Percentiles rank a stretch among this genome's conserved stretches.
phyloP scores from a whole-genome alignment of 2,113 vertebrate genomes.

The Fulmarus glacialis region DNA sequence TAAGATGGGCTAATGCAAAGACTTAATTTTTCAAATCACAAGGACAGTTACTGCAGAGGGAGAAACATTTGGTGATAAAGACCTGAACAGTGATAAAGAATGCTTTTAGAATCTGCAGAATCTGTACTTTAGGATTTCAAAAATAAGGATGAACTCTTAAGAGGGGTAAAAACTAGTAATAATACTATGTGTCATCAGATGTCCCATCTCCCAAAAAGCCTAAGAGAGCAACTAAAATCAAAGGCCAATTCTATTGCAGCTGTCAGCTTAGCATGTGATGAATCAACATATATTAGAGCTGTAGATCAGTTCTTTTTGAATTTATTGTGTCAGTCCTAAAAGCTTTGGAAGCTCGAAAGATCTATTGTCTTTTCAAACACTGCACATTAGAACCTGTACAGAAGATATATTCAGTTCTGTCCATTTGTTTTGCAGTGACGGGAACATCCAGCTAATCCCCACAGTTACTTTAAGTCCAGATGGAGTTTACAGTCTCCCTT shows the following conservation, averaged over 20 bases:
- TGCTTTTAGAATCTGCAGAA: neutral
- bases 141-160: neutral
- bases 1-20: neutral
- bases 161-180: neutral
- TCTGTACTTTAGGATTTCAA: neutral
- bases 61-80: neutral
- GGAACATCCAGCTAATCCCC: neutral
- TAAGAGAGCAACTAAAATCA: neutral
- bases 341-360: neutral
- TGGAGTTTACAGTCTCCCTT: neutral
- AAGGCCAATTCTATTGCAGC: neutral
- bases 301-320: neutral
- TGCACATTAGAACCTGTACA: neutral
- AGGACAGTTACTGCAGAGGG: neutral
- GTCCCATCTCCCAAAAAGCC: neutral
- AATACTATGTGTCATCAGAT: neutral
- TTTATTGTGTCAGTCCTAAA: neutral
- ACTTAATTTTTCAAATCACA: neutral
- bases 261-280: neutral
- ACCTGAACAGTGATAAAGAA: neutral
- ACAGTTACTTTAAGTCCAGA: neutral
- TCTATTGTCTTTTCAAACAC: neutral
- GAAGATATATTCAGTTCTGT: neutral
- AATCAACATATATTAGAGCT: neutral
- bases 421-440: neutral